Evolutionary conservation across 2,113 vertebrate genomes (phyloP), one percentile per base, ranked within the genome.

Genomic region (Nycticryphes semicollaris): DNA sequence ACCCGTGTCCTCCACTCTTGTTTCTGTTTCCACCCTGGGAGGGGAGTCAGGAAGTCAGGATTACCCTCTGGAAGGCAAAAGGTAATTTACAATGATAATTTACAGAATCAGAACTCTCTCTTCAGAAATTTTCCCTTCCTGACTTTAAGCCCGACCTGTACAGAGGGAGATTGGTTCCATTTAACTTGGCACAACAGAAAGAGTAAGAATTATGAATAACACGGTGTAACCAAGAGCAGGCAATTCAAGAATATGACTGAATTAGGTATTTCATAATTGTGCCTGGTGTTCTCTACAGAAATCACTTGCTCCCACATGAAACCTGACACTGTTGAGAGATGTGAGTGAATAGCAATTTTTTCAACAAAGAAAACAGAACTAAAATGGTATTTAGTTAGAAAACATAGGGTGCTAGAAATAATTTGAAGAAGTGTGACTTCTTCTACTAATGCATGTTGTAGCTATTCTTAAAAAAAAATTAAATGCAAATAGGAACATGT

Each of bases 81-180:
- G 24, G 51, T 28, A 16, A 53, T 28, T 16, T 27, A 53, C 51
- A 27, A 1, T 10, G 28, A 47, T 47, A 47, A 41, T 3, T 35
- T 76, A 31, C 37, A 81, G 5, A 19, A 57, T 39, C 37, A 12
- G 4, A 12, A 16, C 25, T 64, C 57, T 35, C 2, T 2, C 25
- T 30, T 9, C 21, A 0, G 3, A 25, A n/a, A 1, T 28, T 39
- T 30, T 39, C 7, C 0, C 1, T 30, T 47, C 13, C 10, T 7
- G 17, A 7, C n/a, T 47, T 54, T 20, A 70, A 54, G 27, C 7
- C 30, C 75, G 6, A 37, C 39, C 23, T 31, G 22, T 47, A 37
- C 69, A 51, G 54, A 87, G 73, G 5, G 1, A 84, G 54, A 60
- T 6, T n/a, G 18, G 56, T 51, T 56, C 59, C 22, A 20, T 39